Evolutionary conservation across 2,113 vertebrate genomes (phyloP).

Genomic region (Urocynchramus pylzowi): DNA sequence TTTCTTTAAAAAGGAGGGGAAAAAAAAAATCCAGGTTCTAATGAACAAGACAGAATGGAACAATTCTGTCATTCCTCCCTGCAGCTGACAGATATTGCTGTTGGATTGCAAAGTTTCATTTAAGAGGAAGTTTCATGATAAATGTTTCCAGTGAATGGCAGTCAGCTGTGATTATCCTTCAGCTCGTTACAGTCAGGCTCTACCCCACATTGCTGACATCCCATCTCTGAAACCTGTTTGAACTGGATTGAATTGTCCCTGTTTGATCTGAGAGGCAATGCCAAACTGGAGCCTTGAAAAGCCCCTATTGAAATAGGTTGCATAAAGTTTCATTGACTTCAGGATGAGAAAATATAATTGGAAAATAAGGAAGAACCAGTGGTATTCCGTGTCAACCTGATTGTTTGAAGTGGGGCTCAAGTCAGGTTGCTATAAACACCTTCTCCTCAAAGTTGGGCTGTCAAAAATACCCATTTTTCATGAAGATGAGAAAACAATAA

Average conservation of each 20-base stretch:
- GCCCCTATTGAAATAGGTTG: neutral
- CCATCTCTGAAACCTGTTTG: neutral
- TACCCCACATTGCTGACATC: neutral
- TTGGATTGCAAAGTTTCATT: slow-evolving; percentile 28
- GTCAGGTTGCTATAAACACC: neutral
- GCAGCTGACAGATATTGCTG: slow-evolving; percentile 16
- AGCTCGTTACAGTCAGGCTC: neutral
- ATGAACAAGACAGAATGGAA: neutral
- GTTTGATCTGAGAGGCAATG: neutral
- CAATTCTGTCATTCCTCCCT: neutral
- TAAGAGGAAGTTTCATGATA: slow-evolving; percentile 11
- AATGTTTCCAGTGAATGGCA: slow-evolving; percentile 14
- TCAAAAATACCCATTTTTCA: neutral
- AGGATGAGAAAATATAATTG: neutral
- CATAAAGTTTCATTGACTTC: neutral
- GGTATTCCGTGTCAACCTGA: neutral
- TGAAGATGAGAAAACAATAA: neutral
- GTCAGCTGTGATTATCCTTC: slow-evolving; percentile 1
- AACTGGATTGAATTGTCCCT: neutral
- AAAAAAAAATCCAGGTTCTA: neutral
- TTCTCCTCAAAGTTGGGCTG: neutral
- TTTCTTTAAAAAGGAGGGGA: neutral
- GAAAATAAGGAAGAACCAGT: neutral
- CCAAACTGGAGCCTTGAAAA: neutral
- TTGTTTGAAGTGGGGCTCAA: neutral